Evolutionary conservation across 1,140 invertebrate genomes (phyloP).

Genomic region (Hypsibius dujardini): DNA sequence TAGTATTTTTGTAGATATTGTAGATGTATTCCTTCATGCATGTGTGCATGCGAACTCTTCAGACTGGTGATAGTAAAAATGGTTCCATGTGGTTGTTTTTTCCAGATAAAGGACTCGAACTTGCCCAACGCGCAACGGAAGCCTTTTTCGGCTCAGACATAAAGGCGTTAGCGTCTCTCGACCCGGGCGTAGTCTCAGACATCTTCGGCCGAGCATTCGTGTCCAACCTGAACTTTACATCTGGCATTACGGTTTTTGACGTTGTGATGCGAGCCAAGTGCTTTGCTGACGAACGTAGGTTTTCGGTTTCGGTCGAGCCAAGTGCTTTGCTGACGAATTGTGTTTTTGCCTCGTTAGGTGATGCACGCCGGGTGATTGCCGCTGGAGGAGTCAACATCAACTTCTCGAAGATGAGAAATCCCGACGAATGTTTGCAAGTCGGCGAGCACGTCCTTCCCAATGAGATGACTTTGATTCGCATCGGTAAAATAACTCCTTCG

Average conservation of each 20-base stretch:
- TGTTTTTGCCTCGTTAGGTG: constrained; percentile 37
- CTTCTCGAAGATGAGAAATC: constrained; percentile 54
- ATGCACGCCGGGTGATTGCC: constrained; percentile 61
- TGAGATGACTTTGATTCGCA: constrained; percentile 56
- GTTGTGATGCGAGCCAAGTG: constrained; percentile 64
- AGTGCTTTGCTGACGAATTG: too few species aligned
- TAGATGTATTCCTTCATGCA: too few species aligned
- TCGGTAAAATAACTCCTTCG: constrained; percentile 40
- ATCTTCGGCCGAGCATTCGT: constrained; percentile 52
- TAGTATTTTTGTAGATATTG: too few species aligned
- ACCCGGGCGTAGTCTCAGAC: constrained; percentile 44
- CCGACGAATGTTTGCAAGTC: constrained; percentile 52
- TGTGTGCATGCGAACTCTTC: too few species aligned
- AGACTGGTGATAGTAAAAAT: not conserved
- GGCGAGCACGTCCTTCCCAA: constrained; percentile 66
- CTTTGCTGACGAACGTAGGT: constrained; percentile 53
- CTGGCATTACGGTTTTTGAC: constrained; percentile 53
- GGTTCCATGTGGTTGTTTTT: not conserved
- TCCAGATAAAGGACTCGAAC: constrained; percentile 50
- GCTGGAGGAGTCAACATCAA: constrained; percentile 79
- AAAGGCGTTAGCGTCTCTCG: constrained; percentile 46
- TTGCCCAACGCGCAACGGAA: constrained; percentile 45
- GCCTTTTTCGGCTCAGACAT: constrained; percentile 56
- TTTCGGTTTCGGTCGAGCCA: constrained; percentile 8
- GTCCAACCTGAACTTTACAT: constrained; percentile 45